phyloP scores from a whole-genome alignment of 2,113 vertebrate genomes.

The Carassius carassius region DNA sequence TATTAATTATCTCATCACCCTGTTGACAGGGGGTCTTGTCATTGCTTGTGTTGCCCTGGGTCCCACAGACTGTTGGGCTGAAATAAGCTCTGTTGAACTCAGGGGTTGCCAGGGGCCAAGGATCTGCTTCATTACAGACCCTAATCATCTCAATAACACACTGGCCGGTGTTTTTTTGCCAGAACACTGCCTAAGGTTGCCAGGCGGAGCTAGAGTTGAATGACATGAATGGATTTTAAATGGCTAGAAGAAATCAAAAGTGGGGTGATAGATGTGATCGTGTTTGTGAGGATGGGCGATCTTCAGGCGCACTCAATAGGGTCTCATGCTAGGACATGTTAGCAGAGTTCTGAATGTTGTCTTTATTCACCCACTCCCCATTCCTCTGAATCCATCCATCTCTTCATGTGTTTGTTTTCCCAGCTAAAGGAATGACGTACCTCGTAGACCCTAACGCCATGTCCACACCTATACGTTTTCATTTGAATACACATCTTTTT shows the following conservation, averaged over 20 bases:
- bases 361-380: conserved; percentile 28
- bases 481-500: too few relatives aligned
- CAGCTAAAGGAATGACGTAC: conserved; percentile 51
- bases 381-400: not conserved
- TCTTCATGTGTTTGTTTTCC: conserved; percentile 9
- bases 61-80: not conserved
- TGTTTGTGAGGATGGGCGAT: not conserved
- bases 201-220: not conserved
- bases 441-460: conserved; percentile 32
- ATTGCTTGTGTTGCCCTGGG: not conserved
- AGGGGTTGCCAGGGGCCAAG: conserved; percentile 5
- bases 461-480: too few relatives aligned
- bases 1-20: not conserved
- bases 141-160: conserved; percentile 19
- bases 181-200: not conserved
- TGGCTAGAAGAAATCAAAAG: not conserved
- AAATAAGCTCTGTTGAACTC: conserved; percentile 19
- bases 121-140: not conserved
- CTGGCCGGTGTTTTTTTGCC: not conserved
- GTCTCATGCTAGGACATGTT: conserved; percentile 42
- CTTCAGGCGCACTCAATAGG: conserved; percentile 43
- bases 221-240: conserved; percentile 6
- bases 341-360: conserved; percentile 28
- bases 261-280: conserved; percentile 11
- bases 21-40: not conserved